phyloP scores from a whole-genome alignment of 2,888 invertebrate species.

The Oxyscelio sp. region DNA sequence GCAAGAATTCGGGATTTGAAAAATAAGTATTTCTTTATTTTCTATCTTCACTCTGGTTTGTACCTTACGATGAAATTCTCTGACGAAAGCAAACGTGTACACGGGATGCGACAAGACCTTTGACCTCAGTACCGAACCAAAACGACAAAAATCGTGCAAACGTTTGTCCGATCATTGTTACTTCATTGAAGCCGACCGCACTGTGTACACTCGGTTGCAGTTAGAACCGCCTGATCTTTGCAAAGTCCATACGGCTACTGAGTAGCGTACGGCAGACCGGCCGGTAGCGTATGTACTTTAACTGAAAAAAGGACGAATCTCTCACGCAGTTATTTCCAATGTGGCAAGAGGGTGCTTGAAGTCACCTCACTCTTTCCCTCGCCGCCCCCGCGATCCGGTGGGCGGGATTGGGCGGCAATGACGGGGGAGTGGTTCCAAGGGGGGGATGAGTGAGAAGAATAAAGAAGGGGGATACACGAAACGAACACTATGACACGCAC shows the following conservation, averaged over 20 bases:
- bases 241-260: slow-evolving; percentile 68
- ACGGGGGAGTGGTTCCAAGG: slow-evolving; percentile 68
- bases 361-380: slow-evolving; percentile 80
- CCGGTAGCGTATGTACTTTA: slow-evolving; percentile 51
- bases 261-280: slow-evolving; percentile 38
- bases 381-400: slow-evolving; percentile 78
- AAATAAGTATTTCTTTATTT: background rate
- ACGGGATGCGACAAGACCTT: background rate
- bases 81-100: background rate
- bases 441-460: slow-evolving; percentile 59
- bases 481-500: slow-evolving; percentile 50
- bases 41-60: background rate
- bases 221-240: slow-evolving; percentile 44
- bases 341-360: slow-evolving; percentile 75
- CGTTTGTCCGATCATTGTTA: background rate
- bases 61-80: too few relatives aligned
- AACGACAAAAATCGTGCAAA: background rate
- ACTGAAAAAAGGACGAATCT: slow-evolving; percentile 58
- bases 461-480: slow-evolving; percentile 43
- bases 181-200: slow-evolving; percentile 24
- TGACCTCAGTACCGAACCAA: background rate
- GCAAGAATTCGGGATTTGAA: too few relatives aligned
- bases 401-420: slow-evolving; percentile 82
- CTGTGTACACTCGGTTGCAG: slow-evolving; percentile 28
- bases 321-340: slow-evolving; percentile 82